Evolutionary conservation across 2,888 invertebrate species (phyloP).

Genomic region (Hirtodrosophila cameraria): DNA sequence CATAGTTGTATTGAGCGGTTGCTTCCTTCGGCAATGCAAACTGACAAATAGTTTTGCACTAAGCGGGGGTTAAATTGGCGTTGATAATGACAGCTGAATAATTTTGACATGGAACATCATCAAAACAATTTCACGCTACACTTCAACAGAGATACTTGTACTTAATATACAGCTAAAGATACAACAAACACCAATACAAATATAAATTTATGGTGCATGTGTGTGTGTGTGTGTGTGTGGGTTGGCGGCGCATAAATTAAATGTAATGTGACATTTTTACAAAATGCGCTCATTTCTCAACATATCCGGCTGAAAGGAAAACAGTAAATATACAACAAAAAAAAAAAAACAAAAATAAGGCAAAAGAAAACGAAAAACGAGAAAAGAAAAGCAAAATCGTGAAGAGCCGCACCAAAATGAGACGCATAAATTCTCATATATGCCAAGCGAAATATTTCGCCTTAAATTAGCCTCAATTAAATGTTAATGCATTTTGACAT

Average conservation of each 20-base stretch:
- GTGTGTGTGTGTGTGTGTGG: constrained; percentile 42
- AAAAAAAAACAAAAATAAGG: background rate
- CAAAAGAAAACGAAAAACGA: constrained; percentile 11
- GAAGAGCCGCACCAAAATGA: constrained; percentile 58
- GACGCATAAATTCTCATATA: constrained; percentile 75
- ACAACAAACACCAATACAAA: constrained; percentile 34
- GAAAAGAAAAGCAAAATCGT: constrained; percentile 44
- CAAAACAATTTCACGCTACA: constrained; percentile 72
- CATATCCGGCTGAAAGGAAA: constrained; percentile 68
- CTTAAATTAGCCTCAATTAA: constrained; percentile 84
- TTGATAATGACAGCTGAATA: constrained; percentile 61
- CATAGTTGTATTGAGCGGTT: background rate
- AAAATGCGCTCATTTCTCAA: constrained; percentile 83
- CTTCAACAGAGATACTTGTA: constrained; percentile 49
- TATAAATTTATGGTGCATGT: constrained; percentile 38
- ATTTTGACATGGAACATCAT: constrained; percentile 57
- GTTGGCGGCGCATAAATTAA: constrained; percentile 80
- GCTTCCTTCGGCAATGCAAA: constrained; percentile 2
- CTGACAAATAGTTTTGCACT: constrained; percentile 59
- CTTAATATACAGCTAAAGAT: constrained; percentile 23
- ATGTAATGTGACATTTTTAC: constrained; percentile 83
- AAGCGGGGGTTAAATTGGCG: constrained; percentile 61
- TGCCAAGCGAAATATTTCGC: constrained; percentile 81
- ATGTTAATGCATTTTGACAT: constrained; percentile 84
- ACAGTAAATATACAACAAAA: constrained; percentile 14